Evolutionary conservation across 2,888 invertebrate genomes (phyloP), one percentile per base, ranked within the genome.

Genomic region (Drosophila siamana): DNA sequence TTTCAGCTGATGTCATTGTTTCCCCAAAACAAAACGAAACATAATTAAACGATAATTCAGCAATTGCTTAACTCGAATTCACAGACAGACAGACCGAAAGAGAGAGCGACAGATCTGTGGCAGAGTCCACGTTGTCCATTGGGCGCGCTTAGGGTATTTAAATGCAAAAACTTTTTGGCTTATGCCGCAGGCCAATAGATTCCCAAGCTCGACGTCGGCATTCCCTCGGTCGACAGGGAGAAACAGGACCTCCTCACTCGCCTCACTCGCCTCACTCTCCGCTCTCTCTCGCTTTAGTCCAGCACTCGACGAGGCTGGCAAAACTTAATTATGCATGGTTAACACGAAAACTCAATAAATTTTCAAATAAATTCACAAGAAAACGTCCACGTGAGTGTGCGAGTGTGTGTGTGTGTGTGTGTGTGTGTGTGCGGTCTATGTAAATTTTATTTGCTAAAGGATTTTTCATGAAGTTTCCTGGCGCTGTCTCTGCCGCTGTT

Each of bases 331-430:
- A 90, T 90, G 90, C 90, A 88, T 89, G 89, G 90, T 90, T 90
- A 90, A 89, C 90, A 90, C 90, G 90, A 90, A 90, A 90, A 89
- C 90, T 90, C 90, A 89, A 90, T 90, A 90, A 90, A 90, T 90
- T 90, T 88, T 80, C 86, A 76, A 86, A 87, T 86, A 90, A 89
- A 85, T 89, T 86, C 77, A 74, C 74, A 79, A 70, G 74, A 74
- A 62, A 65, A 59, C 61, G 46, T 69, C 44, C 55, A 50, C 51
- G 56, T 56, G 41, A 44, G 41, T 47, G 63, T 64, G 41, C 44
- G 11, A 38, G 13, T 30, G 15, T 38, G 60, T 54, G 60, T 51
- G 38, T 46, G 46, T 26, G 22, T 26, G 50, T 47, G 15, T 43
- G 50, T 50, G 36, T 61, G 56, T 60, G 63, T 68, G 63, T 77